Base-by-base conservation (phyloP, 2,113 vertebrate species). In the Xenopus tropicalis region DNA sequence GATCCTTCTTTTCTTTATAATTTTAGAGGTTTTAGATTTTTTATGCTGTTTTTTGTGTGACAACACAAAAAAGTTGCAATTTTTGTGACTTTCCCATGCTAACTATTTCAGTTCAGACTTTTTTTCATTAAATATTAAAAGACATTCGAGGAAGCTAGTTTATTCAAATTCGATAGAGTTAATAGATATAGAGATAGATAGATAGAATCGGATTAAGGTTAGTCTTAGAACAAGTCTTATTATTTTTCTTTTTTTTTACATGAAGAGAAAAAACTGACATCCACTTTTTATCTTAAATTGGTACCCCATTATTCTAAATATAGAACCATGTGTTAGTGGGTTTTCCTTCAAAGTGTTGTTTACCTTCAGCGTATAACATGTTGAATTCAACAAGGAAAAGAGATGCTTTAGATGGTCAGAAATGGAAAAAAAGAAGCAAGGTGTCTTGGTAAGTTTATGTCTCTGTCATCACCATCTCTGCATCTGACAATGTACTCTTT, bases 281-380 rank as follows among this genome's bases (percentile, higher is more conserved):
- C 51, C 17, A 66, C 21, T 44, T 65, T 29, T 44, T n/a, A 29
- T 25, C 52, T 72, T 25, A 66, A 72, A 62, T 57, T 20, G 64
- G 29, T 54, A 48, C 22, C 58, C 59, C 58, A 62, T 76, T 76
- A 63, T 69, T 62, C 69, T 76, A 69, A 54, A 76, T 63, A 63
- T 76, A 69, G 59, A 69, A 54, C 25, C 19, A 14, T 20, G 66
- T 59, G 63, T 69, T 58, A 69, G 61, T 46, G 46, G 20, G 63
- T 69, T 76, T 59, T 51, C 29, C 58, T 69, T 76, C 73, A 76
- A 69, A 76, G 66, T 69, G 62, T 69, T 69, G 42, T 69, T 76
- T 76, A 69, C 73, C 58, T 76, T 76, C 66, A 69, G 66, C 8
- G n/a, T 76, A 59, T 75, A 76, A 48, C 66, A 76, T 69, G 73